Evolutionary conservation across 2,113 vertebrate genomes (phyloP).

Genomic region (Antennarius striatus): DNA sequence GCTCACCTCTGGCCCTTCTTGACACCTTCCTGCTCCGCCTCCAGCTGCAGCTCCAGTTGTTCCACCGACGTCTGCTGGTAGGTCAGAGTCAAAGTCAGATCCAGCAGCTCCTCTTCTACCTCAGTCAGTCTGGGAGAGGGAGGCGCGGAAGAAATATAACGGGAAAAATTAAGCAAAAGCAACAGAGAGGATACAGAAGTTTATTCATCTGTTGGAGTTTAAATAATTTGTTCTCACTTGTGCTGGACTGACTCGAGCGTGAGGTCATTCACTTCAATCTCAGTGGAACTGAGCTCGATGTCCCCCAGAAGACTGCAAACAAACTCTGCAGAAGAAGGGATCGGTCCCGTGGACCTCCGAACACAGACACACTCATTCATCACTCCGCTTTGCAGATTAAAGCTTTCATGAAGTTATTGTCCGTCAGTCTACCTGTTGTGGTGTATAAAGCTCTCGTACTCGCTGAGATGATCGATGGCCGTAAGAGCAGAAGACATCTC

Average conservation of each 20-base stretch:
- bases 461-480: conserved; percentile 81
- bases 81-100: conserved; percentile 59
- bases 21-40: conserved; percentile 67
- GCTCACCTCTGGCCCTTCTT: conserved; percentile 78
- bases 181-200: conserved; percentile 17
- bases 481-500: conserved; percentile 82
- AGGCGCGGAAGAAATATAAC: conserved; percentile 3
- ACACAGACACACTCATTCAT: conserved; percentile 1
- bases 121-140: conserved; percentile 73
- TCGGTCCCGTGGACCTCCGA: conserved; percentile 79
- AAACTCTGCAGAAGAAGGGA: conserved; percentile 83
- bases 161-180: neutral
- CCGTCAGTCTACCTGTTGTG: conserved; percentile 82
- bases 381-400: neutral
- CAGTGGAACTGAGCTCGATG: conserved; percentile 78
- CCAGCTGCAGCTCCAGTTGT: conserved; percentile 85
- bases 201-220: neutral
- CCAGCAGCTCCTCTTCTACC: conserved; percentile 85
- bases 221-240: conserved; percentile 75
- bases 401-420: neutral
- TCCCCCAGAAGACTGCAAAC: conserved; percentile 88
- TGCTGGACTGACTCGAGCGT: conserved; percentile 91
- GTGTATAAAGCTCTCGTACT: conserved; percentile 88
- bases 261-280: conserved; percentile 91
- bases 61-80: conserved; percentile 77